phyloP scores from a whole-genome alignment of 2,113 vertebrate species.

The Cariama cristata region DNA sequence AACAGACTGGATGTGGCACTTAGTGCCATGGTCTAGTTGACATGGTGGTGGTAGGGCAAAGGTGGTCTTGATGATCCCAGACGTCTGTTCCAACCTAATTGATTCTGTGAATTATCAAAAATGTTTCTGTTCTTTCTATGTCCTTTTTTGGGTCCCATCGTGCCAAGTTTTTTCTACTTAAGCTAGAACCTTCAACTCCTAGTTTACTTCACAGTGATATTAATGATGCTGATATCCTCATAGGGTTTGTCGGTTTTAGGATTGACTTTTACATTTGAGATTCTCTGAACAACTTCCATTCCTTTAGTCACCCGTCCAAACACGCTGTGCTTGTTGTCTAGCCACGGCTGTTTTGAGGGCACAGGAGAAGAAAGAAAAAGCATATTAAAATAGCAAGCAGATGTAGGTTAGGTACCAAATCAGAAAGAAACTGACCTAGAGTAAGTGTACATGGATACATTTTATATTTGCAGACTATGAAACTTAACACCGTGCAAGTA shows the following conservation, averaged over 20 bases:
- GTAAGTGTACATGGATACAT: neutral
- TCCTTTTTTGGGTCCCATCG: neutral
- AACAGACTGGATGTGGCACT: too few species aligned
- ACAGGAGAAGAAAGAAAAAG: neutral
- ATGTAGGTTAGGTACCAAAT: neutral
- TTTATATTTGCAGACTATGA: neutral
- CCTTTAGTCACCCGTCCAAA: constrained; percentile 95
- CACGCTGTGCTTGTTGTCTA: constrained; percentile 98
- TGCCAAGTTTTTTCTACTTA: neutral
- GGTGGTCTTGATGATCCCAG: too few species aligned
- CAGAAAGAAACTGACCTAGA: neutral
- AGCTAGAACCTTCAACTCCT: neutral
- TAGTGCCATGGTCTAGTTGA: too few species aligned
- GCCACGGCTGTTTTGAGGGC: constrained; percentile 86
- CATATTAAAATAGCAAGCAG: neutral
- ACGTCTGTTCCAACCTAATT: too few species aligned
- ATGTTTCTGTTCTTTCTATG: neutral
- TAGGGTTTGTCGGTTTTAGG: constrained; percentile 99
- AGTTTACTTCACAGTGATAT: constrained; percentile 93
- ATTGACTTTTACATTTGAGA: constrained; percentile 96
- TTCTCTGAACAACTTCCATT: constrained; percentile 98
- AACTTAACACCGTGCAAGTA: neutral
- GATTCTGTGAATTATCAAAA: neutral
- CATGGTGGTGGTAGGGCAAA: too few species aligned
- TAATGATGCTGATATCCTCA: constrained; percentile 98